Percentiles rank a stretch among this genome's conserved stretches.
These are phyloP conservation scores for Palythoa caribaeorum DNA, from an alignment of 92 coral and sea anemone genomes.

Conservation along the genomic window DNA sequence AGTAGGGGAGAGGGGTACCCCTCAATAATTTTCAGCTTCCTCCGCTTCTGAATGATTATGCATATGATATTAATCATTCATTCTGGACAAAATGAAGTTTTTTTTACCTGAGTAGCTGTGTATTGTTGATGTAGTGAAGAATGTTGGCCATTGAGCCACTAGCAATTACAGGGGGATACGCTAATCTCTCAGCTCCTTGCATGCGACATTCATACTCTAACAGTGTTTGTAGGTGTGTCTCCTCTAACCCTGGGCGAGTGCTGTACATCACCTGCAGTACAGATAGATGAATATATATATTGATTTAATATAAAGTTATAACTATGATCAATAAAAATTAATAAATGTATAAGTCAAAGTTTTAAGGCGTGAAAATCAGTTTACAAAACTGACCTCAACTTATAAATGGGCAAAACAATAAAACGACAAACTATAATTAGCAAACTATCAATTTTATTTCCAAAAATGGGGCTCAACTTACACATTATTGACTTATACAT, in stretches of 20 bases:
- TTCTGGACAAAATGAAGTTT: neutral
- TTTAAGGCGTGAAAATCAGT: no score
- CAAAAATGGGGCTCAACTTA: no score
- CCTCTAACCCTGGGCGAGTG: conserved; percentile 92
- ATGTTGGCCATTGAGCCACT: conserved; percentile 96
- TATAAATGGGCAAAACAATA: no score
- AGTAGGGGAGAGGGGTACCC: no score
- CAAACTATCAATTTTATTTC: no score
- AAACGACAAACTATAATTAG: no score
- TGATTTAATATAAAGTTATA: neutral
- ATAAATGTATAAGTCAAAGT: no score
- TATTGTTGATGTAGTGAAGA: conserved; percentile 91
- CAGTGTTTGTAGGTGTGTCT: conserved; percentile 81
- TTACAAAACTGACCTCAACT: no score
- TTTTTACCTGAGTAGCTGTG: conserved; percentile 82
- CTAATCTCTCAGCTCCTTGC: conserved; percentile 89
- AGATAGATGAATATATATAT: neutral
- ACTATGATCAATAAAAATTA: neutral
- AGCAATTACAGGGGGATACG: conserved; percentile 98
- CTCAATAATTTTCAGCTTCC: no score
- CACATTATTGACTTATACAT: no score
- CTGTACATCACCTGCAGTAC: conserved; percentile 71
- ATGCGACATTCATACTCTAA: conserved; percentile 91
- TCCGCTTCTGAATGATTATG: no score
- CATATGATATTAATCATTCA: neutral